These are phyloP conservation scores for Telmatochromis sp. DNA, from an alignment of 2,113 vertebrate genomes.

Conservation along the genomic window DNA sequence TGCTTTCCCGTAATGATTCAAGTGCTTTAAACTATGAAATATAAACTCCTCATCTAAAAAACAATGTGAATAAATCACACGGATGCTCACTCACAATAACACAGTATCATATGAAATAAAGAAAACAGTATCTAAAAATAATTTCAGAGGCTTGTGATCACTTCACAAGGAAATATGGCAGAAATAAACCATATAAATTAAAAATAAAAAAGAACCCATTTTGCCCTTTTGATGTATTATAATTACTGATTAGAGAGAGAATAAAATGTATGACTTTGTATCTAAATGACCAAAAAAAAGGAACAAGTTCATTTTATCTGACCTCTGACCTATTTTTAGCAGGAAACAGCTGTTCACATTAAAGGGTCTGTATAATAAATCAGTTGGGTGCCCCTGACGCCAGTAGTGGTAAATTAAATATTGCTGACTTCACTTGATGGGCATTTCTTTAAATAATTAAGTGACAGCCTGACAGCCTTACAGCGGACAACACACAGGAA, in stretches of 20 bases:
- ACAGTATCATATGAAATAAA: not conserved
- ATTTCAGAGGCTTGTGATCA: not conserved
- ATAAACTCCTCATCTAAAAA: not conserved
- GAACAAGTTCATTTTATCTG: conserved; percentile 52
- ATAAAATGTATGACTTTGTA: not conserved
- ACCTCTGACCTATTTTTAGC: conserved; percentile 66
- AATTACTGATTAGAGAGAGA: not conserved
- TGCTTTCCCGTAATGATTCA: not conserved
- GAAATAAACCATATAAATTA: not conserved
- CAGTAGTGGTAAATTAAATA: conserved; percentile 62
- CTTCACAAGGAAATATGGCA: not conserved
- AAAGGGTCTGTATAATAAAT: conserved; percentile 62
- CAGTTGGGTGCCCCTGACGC: conserved; percentile 41
- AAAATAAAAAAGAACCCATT: not conserved
- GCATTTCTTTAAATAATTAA: conserved; percentile 69
- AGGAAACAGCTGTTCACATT: conserved; percentile 70
- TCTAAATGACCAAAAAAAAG: conserved; percentile 2
- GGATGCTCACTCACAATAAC: not conserved
- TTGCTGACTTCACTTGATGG: conserved; percentile 57
- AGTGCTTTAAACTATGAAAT: not conserved
- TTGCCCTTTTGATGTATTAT: not conserved
- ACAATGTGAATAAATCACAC: not conserved
- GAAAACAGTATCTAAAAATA: not conserved
- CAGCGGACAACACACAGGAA: conserved; percentile 34
- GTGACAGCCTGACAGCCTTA: conserved; percentile 27